Base-by-base conservation (phyloP, 2,113 vertebrate species). In the Scortum barcoo region DNA sequence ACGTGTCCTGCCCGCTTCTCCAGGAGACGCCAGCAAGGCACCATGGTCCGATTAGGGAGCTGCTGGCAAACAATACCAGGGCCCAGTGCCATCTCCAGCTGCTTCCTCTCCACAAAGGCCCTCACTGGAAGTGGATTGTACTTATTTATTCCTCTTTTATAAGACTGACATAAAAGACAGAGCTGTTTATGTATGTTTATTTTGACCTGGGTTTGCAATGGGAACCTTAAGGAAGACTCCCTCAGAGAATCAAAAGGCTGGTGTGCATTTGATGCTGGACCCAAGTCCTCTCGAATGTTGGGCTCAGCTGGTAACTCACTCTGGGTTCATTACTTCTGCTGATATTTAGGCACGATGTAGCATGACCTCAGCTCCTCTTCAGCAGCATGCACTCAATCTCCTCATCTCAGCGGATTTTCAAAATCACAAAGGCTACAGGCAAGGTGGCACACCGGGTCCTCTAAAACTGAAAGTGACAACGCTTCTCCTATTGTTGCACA, bases 11-110 rank as follows among this genome's bases (percentile, higher is more conserved):
- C 67, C 69, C 24, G 46, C 68, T 63, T 71, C 81, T 88, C 54
- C 42, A 36, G 61, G 28, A 76, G 82, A 88, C 54, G 82, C 76
- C 89, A 84, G 69, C 69, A 13, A 74, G 89, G 74, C 89, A 91
- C 80, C 86, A 58, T 42, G 84, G 86, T 71, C 80, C 61, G 85
- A 77, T 83, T 76, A 76, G 81, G 80, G 86, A 91, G 76, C 86
- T 75, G 77, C 81, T 81, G 86, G 78, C 85, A 86, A 86, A 94
- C 93, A 93, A 93, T 95, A 86, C 88, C 76, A 88, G 79, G 86
- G 87, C 86, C 76, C 68, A 1, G 76, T 90, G 92, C 91, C 90
- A 92, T 87, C 81, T 85, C 86, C 92, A 94, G 93, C 92, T 93
- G 93, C 91, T 90, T 93, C 93, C 92, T 90, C 88, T 81, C 71